A percentile compares a stretch with the other conserved stretches of the same genome.
These are phyloP conservation scores for Neolamprologus brichardi DNA, from an alignment of 2,113 vertebrate genomes.

Conservation along the genomic window DNA sequence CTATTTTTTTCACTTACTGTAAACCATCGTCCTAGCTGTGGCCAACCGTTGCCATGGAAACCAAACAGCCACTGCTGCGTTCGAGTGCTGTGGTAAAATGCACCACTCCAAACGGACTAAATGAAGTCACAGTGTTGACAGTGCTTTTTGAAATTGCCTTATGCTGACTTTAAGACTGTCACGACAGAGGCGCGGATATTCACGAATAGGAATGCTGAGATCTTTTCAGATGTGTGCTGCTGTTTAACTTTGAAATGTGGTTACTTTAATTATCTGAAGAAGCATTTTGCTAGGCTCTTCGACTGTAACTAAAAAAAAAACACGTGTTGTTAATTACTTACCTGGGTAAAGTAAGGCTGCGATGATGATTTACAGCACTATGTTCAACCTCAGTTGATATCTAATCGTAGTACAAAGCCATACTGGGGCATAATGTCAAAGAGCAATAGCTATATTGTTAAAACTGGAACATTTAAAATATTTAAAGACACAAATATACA, in stretches of 20 bases:
- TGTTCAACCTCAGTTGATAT: not conserved
- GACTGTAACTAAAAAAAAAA: not conserved
- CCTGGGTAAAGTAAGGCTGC: not conserved
- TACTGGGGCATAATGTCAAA: fast-evolving
- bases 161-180: not conserved
- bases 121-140: fast-evolving
- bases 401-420: not conserved
- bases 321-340: not conserved
- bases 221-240: not conserved
- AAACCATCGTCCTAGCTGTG: conserved; percentile 45
- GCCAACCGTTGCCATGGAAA: conserved; percentile 38
- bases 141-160: fast-evolving
- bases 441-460: not conserved
- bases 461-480: not conserved
- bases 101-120: not conserved
- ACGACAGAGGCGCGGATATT: fast-evolving
- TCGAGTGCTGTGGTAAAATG: not conserved
- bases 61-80: not conserved
- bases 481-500: not conserved
- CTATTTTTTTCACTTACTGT: conserved; percentile 14
- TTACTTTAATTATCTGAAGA: fast-evolving
- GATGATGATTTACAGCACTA: not conserved
- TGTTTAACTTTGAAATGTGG: not conserved
- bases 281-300: not conserved
- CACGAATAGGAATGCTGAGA: not conserved